Evolutionary conservation across 2,888 invertebrate genomes (phyloP), one percentile per base, ranked within the genome.

Genomic region (Vannuccia rotundouncinata): DNA sequence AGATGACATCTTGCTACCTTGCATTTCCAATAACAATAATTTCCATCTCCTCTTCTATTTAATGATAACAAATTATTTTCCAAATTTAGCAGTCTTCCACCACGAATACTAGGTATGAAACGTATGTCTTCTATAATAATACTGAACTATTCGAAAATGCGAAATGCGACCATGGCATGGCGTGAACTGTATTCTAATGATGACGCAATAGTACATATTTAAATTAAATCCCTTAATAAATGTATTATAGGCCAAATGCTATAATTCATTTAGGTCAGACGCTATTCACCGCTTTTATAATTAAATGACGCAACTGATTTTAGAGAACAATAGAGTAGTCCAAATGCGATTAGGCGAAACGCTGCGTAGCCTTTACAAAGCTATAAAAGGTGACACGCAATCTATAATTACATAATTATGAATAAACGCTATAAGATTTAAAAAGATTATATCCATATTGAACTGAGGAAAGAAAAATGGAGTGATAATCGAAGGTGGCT

Each of bases 71-170:
- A 22, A 66, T 66, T 66, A 66, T 66, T 66, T 66, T 66, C 66
- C 66, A n/a, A 66, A 66, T 66, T 22, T 66, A 66, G 25, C 66
- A 66, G 25, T 66, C 66, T 66, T 66, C 66, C 66, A 27, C 66
- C 66, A 27, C 66, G 66, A 66, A 5, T 66, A 66, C 66, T 66
- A 22, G 25, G 22, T 66, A 22, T 22, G 66, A n/a, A 66, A 66
- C 66, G 66, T 66, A 66, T 66, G 66, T 22, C 66, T 66, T 66
- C 66, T 27, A 66, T 66, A 66, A 22, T 66, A 66, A 66, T 66
- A 66, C 66, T 66, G 66, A 66, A 22, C 66, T 66, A 66, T 66
- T 66, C 66, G 25, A 66, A 13, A 22, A 22, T 22, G 66, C 2
- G 22, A 27, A 5, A 13, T 66, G n/a, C n/a, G n/a, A n/a, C n/a